Conservation (phyloP, 2,888 invertebrate species). For the Bellardia bayeri region DNA sequence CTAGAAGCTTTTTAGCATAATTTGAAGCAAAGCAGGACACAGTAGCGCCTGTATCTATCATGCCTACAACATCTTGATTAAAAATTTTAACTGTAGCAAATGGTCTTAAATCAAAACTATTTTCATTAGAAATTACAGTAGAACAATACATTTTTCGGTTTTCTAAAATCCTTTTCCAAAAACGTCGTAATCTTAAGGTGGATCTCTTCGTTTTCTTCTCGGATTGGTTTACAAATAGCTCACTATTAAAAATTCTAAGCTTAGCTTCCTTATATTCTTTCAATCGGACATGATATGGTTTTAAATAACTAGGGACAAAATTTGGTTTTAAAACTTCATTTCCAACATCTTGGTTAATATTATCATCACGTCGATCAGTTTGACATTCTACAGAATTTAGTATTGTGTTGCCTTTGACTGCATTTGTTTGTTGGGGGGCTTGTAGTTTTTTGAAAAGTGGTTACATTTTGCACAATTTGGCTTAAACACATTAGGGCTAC, state of each 20-base stretch:
- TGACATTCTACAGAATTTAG: background rate
- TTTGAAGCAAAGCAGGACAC: slow-evolving; percentile 3
- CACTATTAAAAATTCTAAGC: background rate
- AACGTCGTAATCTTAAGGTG: slow-evolving; percentile 4
- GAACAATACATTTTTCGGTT: slow-evolving; percentile 1
- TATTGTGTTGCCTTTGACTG: slow-evolving; percentile 7
- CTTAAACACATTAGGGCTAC: slow-evolving; percentile 26
- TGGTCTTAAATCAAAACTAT: slow-evolving; percentile 10
- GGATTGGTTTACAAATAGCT: background rate
- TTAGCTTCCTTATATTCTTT: slow-evolving; percentile 12
- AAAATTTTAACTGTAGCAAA: slow-evolving; percentile 28
- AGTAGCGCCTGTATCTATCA: slow-evolving; percentile 30
- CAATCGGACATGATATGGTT: slow-evolving; percentile 30
- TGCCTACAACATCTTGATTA: slow-evolving; percentile 1
- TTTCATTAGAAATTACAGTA: background rate
- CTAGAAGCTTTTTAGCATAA: slow-evolving; percentile 2
- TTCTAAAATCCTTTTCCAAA: background rate
- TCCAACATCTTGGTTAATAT: background rate
- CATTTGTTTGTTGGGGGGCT: background rate
- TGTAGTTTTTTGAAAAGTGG: slow-evolving; percentile 27
- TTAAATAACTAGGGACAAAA: background rate
- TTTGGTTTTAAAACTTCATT: background rate
- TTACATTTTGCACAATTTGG: slow-evolving; percentile 19
- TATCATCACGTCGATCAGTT: background rate
- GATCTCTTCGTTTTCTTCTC: background rate